phyloP scores from a whole-genome alignment of 2,797 vertebrate species.

The Vireo griseus region DNA sequence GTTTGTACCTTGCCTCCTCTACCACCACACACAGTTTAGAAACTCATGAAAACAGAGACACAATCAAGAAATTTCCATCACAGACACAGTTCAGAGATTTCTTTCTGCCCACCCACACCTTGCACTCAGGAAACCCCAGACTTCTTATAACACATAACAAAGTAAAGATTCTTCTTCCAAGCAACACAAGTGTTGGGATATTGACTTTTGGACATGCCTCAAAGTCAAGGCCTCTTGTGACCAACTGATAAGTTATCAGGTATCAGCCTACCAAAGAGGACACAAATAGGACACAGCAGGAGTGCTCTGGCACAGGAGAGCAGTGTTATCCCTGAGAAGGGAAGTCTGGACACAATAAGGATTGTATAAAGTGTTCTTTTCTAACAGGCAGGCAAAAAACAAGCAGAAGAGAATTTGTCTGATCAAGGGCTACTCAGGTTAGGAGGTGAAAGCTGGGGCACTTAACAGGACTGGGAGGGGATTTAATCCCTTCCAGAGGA shows the following conservation, averaged over 20 bases:
- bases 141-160: not conserved
- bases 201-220: slow-evolving; percentile 18
- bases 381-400: not conserved
- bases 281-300: not conserved
- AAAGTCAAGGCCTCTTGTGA: not conserved
- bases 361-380: not conserved
- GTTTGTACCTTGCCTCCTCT: not conserved
- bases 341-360: not conserved
- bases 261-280: not conserved
- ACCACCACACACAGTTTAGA: not conserved
- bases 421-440: not conserved
- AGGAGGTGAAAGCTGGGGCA: not conserved
- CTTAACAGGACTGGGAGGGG: too few species aligned
- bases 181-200: not conserved
- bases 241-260: not conserved
- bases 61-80: not conserved
- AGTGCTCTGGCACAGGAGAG: not conserved
- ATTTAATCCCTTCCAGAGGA: not conserved
- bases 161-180: not conserved
- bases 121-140: not conserved
- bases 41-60: not conserved
- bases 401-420: not conserved
- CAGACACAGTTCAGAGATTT: not conserved
- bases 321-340: not conserved
- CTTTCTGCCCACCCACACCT: not conserved